These are phyloP conservation scores for Gnathonemus longibarbis DNA, from an alignment of 2,113 vertebrate genomes.

Conservation along the genomic window DNA sequence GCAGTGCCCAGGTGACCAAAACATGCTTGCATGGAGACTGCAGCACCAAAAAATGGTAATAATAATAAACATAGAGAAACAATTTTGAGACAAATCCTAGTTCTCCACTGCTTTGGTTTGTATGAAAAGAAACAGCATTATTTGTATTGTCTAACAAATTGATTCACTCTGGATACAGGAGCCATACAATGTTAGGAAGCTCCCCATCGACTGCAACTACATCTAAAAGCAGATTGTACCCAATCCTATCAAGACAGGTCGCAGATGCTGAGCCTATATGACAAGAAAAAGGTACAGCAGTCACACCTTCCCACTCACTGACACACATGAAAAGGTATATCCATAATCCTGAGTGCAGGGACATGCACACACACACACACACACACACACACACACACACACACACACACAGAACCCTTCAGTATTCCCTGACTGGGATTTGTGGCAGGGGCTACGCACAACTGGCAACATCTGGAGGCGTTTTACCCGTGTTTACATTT, in stretches of 20 bases:
- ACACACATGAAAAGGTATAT: conserved; percentile 18
- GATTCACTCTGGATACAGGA: not conserved
- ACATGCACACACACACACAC: conserved; percentile 16
- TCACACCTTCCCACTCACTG: not conserved
- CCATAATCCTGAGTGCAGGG: not conserved
- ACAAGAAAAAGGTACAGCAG: not conserved
- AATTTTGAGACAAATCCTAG: not conserved
- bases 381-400: conserved; percentile 23
- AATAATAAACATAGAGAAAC: not conserved
- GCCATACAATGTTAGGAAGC: not conserved
- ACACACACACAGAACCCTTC: conserved; percentile 23
- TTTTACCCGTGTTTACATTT: conserved; percentile 71
- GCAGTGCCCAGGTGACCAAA: not conserved
- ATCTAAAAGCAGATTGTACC: not conserved
- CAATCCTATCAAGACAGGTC: not conserved
- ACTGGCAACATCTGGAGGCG: conserved; percentile 73
- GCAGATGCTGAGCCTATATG: not conserved
- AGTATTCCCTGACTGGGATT: conserved; percentile 49
- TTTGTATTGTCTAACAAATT: not conserved
- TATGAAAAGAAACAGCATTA: not conserved
- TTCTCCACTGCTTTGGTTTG: not conserved
- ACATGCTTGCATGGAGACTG: not conserved
- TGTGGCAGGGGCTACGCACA: conserved; percentile 53
- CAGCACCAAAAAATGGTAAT: not conserved
- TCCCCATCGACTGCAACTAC: not conserved